Conservation (phyloP, 2,888 invertebrate species). For the Eremobia ochroleuca region DNA sequence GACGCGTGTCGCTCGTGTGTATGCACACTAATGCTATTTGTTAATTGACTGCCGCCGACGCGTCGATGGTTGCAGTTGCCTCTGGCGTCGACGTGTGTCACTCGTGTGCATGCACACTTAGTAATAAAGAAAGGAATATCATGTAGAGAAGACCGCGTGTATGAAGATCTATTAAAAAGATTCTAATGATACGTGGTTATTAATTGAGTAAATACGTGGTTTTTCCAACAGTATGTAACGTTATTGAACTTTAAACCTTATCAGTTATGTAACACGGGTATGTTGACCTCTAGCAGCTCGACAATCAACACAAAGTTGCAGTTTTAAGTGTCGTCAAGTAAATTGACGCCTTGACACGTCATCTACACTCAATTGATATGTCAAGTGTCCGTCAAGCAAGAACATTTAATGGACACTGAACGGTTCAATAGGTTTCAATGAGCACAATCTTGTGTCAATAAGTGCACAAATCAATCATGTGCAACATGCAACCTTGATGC, state of each 20-base stretch:
- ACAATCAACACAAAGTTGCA: slow-evolving; percentile 29
- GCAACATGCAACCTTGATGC: slow-evolving; percentile 32
- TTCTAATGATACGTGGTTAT: not conserved
- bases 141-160: no score
- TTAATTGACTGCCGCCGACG: no score
- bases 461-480: slow-evolving; percentile 48
- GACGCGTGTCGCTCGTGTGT: no score
- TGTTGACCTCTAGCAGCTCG: not conserved
- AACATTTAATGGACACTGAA: slow-evolving; percentile 25
- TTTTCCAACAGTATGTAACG: not conserved
- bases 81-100: no score
- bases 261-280: slow-evolving; percentile 13
- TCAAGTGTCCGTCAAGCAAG: slow-evolving; percentile 46
- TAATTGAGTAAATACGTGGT: not conserved
- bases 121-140: no score
- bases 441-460: slow-evolving; percentile 38
- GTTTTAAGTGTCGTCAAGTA: slow-evolving; percentile 21
- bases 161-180: no score
- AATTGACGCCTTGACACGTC: slow-evolving; percentile 19
- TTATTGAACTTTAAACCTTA: slow-evolving; percentile 17
- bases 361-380: slow-evolving; percentile 39
- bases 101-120: no score
- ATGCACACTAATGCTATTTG: no score
- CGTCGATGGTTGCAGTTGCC: no score
- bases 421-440: slow-evolving; percentile 57